Percentiles rank a stretch among this genome's conserved stretches.
phyloP scores from a whole-genome alignment of 2,888 invertebrate species.

The Unio pictorum region DNA sequence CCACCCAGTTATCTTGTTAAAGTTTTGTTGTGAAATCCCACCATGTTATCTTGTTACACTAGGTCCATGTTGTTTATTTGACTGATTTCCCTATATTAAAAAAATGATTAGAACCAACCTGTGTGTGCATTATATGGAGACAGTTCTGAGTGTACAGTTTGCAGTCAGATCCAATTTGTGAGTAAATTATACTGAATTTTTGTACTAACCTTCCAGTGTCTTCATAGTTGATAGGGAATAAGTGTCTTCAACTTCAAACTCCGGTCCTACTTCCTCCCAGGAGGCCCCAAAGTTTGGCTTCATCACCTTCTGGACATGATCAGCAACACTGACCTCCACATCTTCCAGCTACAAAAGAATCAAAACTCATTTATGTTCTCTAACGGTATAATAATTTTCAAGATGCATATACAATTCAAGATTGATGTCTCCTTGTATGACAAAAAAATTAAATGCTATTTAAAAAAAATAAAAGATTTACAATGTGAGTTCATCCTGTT shows the following conservation, averaged over 20 bases:
- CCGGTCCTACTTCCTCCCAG: constrained; percentile 83
- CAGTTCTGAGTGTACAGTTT: too few relatives aligned
- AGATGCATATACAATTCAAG: too few relatives aligned
- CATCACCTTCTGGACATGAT: constrained; percentile 86
- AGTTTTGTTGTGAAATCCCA: too few relatives aligned
- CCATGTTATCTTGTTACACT: too few relatives aligned
- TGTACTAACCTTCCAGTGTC: constrained; percentile 78
- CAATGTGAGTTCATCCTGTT: too few relatives aligned
- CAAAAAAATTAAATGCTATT: too few relatives aligned
- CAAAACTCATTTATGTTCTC: background rate
- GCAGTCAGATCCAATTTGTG: too few relatives aligned
- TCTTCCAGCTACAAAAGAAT: constrained; percentile 83
- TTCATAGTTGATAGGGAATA: constrained; percentile 88
- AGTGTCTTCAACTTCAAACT: constrained; percentile 89
- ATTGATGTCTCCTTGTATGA: too few relatives aligned
- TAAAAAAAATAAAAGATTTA: too few relatives aligned
- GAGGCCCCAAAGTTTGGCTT: constrained; percentile 84
- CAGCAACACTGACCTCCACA: constrained; percentile 86
- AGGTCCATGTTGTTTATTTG: too few relatives aligned
- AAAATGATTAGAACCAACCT: background rate
- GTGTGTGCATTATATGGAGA: too few relatives aligned
- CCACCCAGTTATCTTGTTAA: too few relatives aligned
- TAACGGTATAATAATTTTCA: background rate
- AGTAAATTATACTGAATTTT: background rate
- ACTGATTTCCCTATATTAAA: background rate